phyloP scores from a whole-genome alignment of 2,113 vertebrate species.

The Lagopus leucura region DNA sequence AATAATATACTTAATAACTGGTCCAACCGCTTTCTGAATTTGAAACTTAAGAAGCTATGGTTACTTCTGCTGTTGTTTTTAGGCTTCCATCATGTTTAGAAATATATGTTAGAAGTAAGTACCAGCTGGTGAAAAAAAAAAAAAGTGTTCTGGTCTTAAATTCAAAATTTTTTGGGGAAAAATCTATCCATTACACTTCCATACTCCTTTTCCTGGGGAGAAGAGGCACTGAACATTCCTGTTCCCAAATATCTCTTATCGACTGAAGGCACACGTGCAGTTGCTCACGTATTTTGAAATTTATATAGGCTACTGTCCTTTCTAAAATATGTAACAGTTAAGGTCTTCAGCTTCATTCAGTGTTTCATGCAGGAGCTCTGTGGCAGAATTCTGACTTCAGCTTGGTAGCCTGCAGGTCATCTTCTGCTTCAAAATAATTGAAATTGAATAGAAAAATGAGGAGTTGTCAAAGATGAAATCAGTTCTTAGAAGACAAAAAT shows the following conservation, averaged over 20 bases:
- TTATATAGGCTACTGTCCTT: neutral
- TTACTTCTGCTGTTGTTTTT: neutral
- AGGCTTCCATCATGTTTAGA: neutral
- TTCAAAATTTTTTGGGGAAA: neutral
- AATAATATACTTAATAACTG: neutral
- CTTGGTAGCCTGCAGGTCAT: neutral
- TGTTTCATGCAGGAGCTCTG: neutral
- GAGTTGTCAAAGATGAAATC: slow-evolving; percentile 2
- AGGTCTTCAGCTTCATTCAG: neutral
- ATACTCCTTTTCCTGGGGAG: neutral
- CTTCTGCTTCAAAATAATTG: slow-evolving; percentile 24
- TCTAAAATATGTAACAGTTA: neutral
- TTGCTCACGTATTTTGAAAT: neutral
- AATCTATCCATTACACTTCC: neutral
- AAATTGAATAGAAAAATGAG: neutral
- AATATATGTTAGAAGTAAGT: neutral
- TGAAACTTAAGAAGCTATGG: neutral
- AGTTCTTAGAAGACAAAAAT: neutral
- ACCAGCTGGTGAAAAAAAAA: neutral
- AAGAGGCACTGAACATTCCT: neutral
- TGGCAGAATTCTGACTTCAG: neutral
- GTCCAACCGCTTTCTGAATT: neutral
- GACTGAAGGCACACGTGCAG: neutral
- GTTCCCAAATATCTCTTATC: neutral
- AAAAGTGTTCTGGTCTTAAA: neutral